phyloP scores from a whole-genome alignment of 2,797 vertebrate genomes.

The Poliocrania exsul region DNA sequence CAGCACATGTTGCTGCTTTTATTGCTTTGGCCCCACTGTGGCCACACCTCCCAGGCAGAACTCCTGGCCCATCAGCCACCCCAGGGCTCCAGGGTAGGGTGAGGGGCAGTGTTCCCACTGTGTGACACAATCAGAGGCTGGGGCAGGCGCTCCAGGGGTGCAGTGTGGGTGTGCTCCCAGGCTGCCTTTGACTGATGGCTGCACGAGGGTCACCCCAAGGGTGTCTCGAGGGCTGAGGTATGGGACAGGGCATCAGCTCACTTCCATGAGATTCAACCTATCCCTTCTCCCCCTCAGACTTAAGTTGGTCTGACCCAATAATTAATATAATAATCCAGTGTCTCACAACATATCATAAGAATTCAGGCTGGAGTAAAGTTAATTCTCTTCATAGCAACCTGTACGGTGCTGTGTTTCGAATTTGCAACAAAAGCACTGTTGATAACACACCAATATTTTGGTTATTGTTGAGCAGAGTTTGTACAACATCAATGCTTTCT shows the following conservation, averaged over 20 bases:
- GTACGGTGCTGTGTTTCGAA: neutral
- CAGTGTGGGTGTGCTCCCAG: neutral
- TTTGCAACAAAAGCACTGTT: neutral
- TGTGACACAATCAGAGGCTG: neutral
- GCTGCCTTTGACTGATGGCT: neutral
- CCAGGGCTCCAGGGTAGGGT: neutral
- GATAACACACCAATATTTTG: neutral
- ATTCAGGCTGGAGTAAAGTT: neutral
- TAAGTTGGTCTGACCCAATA: neutral
- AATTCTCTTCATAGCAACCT: neutral
- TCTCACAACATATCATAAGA: neutral
- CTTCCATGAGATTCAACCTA: neutral
- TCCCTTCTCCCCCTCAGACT: neutral
- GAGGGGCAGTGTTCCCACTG: neutral
- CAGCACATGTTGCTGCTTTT: neutral
- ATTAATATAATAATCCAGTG: neutral
- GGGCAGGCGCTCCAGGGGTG: neutral
- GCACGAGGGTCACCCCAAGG: neutral
- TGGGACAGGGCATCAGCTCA: neutral
- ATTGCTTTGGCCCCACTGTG: neutral
- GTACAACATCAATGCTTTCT: neutral
- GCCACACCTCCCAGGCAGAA: neutral
- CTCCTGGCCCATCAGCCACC: neutral
- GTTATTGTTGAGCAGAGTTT: neutral
- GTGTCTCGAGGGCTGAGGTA: neutral